Evolutionary conservation across 1,140 invertebrate genomes (phyloP).

Genomic region (Agraylea sexmaculata): DNA sequence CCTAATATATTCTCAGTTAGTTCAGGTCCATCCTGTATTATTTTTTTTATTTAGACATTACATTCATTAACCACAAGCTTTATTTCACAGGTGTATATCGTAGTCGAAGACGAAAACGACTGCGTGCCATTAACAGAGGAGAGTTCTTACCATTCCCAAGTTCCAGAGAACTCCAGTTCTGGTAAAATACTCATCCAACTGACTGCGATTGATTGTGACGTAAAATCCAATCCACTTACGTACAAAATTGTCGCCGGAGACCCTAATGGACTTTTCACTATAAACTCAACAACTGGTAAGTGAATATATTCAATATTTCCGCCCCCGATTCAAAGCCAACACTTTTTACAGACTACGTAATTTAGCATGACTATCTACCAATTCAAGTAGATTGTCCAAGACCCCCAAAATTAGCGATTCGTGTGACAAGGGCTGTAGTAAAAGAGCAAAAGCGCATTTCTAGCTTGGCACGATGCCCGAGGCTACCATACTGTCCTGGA

Average conservation of each 20-base stretch:
- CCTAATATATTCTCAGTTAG: too few relatives aligned
- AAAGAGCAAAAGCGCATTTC: too few relatives aligned
- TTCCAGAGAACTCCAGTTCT: slow-evolving; percentile 71
- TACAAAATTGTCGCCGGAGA: slow-evolving; percentile 84
- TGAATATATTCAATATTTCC: too few relatives aligned
- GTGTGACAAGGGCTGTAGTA: too few relatives aligned
- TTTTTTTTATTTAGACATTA: neutral
- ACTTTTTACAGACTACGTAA: too few relatives aligned
- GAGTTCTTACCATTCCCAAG: slow-evolving; percentile 72
- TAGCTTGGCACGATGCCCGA: too few relatives aligned
- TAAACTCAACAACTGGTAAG: slow-evolving; percentile 74
- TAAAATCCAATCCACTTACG: slow-evolving; percentile 57
- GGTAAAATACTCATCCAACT: slow-evolving; percentile 66
- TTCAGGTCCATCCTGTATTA: slow-evolving; percentile 3
- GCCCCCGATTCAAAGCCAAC: too few relatives aligned
- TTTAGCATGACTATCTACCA: too few relatives aligned
- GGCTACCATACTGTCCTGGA: too few relatives aligned
- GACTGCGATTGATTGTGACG: slow-evolving; percentile 69
- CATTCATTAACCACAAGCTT: neutral
- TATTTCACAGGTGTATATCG: slow-evolving; percentile 66
- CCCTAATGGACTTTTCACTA: slow-evolving; percentile 79
- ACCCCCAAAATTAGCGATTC: too few relatives aligned
- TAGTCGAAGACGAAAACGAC: slow-evolving; percentile 86
- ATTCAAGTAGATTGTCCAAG: too few relatives aligned
- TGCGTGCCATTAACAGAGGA: slow-evolving; percentile 77